These are phyloP conservation scores for Macrosteles quadrilineatus DNA, from an alignment of 1,140 invertebrate genomes.

Conservation along the genomic window DNA sequence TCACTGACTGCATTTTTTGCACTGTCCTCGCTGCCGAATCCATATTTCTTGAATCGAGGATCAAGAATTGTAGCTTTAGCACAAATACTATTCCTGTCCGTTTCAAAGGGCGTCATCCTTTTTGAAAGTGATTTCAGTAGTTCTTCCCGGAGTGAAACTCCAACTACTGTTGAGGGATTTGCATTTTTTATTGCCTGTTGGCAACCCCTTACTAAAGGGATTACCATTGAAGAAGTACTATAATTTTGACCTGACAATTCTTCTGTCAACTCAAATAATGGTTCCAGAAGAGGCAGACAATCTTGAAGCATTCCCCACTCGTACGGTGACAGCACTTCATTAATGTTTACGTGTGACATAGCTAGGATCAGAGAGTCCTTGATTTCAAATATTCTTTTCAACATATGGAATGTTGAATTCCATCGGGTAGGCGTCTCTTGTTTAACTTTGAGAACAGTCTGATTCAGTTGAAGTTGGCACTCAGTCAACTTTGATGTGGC, in stretches of 20 bases:
- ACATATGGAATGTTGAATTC: conserved; percentile 11
- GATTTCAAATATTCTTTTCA: conserved; percentile 5
- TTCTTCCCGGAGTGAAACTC: not conserved
- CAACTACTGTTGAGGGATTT: not conserved
- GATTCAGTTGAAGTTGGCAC: not conserved
- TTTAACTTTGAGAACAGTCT: no score
- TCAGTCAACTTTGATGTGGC: not conserved
- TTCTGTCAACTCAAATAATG: not conserved
- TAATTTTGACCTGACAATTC: conserved; percentile 23
- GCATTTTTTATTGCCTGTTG: not conserved
- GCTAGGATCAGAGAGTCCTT: not conserved
- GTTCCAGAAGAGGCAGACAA: conserved; percentile 1
- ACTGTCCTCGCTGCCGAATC: no score
- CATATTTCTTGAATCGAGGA: conserved; percentile 9
- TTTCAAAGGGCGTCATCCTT: conserved; percentile 8
- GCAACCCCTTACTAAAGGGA: conserved; percentile 10
- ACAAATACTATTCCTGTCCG: not conserved
- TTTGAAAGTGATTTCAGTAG: conserved; percentile 2
- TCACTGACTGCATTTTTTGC: no score
- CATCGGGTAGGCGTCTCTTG: conserved; percentile 20
- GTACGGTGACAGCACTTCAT: not conserved
- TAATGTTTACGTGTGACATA: not conserved
- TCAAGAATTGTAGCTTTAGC: conserved; percentile 15
- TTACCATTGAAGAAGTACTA: conserved; percentile 1
- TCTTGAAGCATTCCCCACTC: conserved; percentile 11